Percentiles rank a stretch among this genome's conserved stretches.
These are phyloP conservation scores for Aptenodytes forsteri DNA, from an alignment of 2,113 vertebrate species.

Conservation along the genomic window DNA sequence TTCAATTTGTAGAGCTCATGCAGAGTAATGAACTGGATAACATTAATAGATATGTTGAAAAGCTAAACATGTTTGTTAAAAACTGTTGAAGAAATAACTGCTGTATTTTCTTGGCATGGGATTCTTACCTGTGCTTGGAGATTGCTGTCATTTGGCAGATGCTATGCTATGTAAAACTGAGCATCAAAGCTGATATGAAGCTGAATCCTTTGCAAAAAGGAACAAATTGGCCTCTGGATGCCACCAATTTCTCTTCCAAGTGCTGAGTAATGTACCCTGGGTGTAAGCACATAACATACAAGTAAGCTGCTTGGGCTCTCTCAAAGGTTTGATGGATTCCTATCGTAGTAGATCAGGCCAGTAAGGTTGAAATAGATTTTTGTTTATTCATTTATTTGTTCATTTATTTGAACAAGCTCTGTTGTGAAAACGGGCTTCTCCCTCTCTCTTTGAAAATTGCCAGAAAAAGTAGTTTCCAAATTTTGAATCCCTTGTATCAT, in stretches of 20 bases:
- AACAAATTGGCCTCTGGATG: background rate
- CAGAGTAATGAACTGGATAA: background rate
- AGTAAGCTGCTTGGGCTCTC: background rate
- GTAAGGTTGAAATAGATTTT: background rate
- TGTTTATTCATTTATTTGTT: background rate
- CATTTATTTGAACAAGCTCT: background rate
- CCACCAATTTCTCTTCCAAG: background rate
- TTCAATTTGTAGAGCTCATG: background rate
- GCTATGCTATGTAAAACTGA: background rate
- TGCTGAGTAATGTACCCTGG: background rate
- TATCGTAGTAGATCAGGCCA: background rate
- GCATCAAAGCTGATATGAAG: background rate
- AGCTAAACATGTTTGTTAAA: background rate
- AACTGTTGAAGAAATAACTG: background rate
- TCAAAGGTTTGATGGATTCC: background rate
- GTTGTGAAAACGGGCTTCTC: background rate
- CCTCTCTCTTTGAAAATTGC: background rate
- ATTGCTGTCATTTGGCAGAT: background rate
- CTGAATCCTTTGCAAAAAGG: background rate
- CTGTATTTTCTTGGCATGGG: background rate
- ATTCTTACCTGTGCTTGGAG: background rate
- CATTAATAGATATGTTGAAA: background rate
- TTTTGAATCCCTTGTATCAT: fast-evolving
- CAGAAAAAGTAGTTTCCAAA: background rate
- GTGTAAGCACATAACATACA: background rate